Conservation (phyloP, 2,797 vertebrate genomes). For the Myiothlypis chrysogaster region DNA sequence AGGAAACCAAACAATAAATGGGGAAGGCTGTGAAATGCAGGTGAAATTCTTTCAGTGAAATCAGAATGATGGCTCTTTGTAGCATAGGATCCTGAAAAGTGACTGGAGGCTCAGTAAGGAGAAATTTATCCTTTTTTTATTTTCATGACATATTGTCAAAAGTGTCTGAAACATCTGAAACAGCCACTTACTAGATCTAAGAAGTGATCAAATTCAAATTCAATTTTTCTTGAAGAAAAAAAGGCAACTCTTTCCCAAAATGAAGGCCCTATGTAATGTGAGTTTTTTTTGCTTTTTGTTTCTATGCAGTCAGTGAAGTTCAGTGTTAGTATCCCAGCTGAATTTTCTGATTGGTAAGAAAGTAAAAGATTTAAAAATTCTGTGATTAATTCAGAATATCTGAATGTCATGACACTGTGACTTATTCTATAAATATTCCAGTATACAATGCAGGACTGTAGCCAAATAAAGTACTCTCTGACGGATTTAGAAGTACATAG, state of each 20-base stretch:
- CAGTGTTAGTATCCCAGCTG: not conserved
- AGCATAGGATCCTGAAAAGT: not conserved
- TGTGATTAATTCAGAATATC: not conserved
- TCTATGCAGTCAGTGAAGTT: not conserved
- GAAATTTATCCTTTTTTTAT: not conserved
- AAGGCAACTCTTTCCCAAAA: not conserved
- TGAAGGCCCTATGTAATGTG: not conserved
- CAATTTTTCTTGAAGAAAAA: not conserved
- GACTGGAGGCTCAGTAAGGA: not conserved
- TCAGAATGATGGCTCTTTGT: not conserved
- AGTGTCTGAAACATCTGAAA: not conserved
- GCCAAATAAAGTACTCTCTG: not conserved
- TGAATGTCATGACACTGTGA: not conserved
- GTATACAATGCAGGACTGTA: not conserved
- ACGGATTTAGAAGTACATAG: not conserved
- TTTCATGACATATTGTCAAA: not conserved
- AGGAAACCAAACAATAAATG: not conserved
- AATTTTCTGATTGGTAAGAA: not conserved
- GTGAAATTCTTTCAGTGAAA: not conserved
- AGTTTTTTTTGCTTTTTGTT: not conserved
- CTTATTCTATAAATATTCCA: not conserved
- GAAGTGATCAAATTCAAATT: not conserved
- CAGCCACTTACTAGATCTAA: not conserved
- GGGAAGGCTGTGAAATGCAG: not conserved
- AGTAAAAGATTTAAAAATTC: not conserved